Evolutionary conservation across 2,888 invertebrate genomes (phyloP).

Genomic region (Sminthurinus aureus): DNA sequence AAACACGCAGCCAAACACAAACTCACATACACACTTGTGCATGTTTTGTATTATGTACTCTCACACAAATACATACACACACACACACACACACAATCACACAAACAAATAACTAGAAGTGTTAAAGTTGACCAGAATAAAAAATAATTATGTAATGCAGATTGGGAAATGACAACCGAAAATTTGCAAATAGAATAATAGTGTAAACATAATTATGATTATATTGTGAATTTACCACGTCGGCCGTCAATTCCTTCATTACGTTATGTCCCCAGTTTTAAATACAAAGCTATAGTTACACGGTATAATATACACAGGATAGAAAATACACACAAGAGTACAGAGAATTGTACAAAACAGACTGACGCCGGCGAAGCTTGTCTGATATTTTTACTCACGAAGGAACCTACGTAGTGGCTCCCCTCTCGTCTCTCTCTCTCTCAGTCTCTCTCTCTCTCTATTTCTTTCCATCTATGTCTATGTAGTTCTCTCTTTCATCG

Average conservation of each 20-base stretch:
- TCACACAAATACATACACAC: neutral
- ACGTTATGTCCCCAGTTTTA: conserved; percentile 20
- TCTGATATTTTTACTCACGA: conserved; percentile 38
- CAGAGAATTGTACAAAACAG: conserved; percentile 54
- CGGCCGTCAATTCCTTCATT: conserved; percentile 50
- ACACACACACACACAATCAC: neutral
- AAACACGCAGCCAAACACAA: too few species aligned
- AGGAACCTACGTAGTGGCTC: conserved; percentile 16
- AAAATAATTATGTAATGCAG: neutral
- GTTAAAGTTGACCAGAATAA: neutral
- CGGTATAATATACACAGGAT: conserved; percentile 24
- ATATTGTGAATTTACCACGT: conserved; percentile 43
- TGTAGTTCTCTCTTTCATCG: conserved; percentile 14
- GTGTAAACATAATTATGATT: conserved; percentile 1
- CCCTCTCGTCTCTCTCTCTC: conserved; percentile 4
- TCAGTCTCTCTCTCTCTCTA: conserved; percentile 20
- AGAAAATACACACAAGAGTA: conserved; percentile 49
- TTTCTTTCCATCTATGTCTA: neutral
- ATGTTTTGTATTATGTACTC: neutral
- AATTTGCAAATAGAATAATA: conserved; percentile 11
- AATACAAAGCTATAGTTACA: conserved; percentile 10
- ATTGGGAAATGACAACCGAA: neutral
- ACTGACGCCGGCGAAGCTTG: conserved; percentile 55
- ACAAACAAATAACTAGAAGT: neutral
- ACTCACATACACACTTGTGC: too few species aligned